phyloP scores from a whole-genome alignment of 2,888 invertebrate species.

The Ischnura elegans region DNA sequence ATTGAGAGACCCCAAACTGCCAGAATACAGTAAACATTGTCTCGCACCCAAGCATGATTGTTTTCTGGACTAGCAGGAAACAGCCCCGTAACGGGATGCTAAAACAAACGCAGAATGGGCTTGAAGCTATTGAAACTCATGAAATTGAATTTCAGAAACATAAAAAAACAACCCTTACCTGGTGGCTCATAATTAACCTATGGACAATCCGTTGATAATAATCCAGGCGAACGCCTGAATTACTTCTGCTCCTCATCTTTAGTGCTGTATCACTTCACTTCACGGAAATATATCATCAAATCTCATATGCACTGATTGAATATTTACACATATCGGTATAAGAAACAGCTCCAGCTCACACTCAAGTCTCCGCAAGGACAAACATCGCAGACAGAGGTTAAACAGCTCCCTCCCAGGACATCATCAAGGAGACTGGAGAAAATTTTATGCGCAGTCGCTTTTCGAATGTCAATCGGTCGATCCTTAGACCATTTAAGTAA shows the following conservation, averaged over 20 bases:
- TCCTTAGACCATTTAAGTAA: too few relatives aligned
- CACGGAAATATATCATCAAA: neutral
- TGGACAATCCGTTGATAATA: conserved; percentile 97
- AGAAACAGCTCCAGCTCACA: neutral
- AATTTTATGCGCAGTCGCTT: conserved; percentile 47
- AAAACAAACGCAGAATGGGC: conserved; percentile 74
- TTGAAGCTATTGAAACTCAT: neutral
- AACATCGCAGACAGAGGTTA: neutral
- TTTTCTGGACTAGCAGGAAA: conserved; percentile 94
- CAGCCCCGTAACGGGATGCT: conserved; percentile 98
- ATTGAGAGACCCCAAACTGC: conserved; percentile 99
- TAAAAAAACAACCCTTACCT: conserved; percentile 76
- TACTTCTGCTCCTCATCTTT: conserved; percentile 90
- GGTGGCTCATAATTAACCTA: conserved; percentile 94
- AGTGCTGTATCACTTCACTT: neutral
- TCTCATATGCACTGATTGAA: neutral
- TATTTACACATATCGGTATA: neutral
- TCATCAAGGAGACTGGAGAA: too few relatives aligned
- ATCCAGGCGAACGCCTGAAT: conserved; percentile 95
- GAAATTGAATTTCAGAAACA: too few relatives aligned
- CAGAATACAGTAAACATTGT: conserved; percentile 97
- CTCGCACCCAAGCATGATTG: conserved; percentile 98
- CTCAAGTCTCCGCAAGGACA: neutral
- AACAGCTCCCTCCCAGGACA: neutral
- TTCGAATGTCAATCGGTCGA: conserved; percentile 17